These are phyloP conservation scores for Trachurus trachurus DNA, from an alignment of 2,797 vertebrate species.

Conservation along the genomic window DNA sequence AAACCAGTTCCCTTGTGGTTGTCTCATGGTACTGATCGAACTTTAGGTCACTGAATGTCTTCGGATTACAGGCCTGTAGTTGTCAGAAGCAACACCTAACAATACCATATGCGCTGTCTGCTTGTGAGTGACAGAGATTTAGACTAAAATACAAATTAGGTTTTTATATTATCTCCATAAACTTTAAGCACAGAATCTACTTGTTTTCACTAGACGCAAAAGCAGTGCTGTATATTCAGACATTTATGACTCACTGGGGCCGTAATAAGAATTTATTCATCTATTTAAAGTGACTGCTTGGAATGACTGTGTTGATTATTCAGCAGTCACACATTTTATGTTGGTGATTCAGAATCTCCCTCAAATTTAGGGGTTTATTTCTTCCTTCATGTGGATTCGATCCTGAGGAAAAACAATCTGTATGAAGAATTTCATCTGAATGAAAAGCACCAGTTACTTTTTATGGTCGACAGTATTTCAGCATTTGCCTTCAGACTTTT, in stretches of 20 bases:
- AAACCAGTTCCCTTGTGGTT: neutral
- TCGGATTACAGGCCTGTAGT: neutral
- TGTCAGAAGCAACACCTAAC: neutral
- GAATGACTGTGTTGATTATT: neutral
- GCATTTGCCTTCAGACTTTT: neutral
- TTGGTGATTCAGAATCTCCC: slow-evolving; percentile 3
- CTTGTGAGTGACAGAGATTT: neutral
- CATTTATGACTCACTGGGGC: slow-evolving; percentile 13
- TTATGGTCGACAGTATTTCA: slow-evolving; percentile 6
- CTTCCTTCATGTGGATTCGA: slow-evolving; percentile 22
- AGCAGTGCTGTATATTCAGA: neutral
- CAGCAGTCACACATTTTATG: slow-evolving; percentile 6
- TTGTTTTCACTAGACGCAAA: slow-evolving; percentile 29
- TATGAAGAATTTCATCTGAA: neutral
- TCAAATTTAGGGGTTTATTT: slow-evolving; percentile 24
- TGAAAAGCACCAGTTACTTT: slow-evolving; percentile 8
- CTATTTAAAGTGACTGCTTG: slow-evolving; percentile 28
- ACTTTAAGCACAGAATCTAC: neutral
- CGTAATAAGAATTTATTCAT: slow-evolving; percentile 51
- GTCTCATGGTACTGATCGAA: neutral
- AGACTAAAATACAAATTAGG: neutral
- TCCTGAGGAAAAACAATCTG: neutral
- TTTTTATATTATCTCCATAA: neutral
- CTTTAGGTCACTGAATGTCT: neutral
- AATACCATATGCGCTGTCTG: neutral